These are phyloP conservation scores for Thymelicus lineola DNA, from an alignment of 2,888 invertebrate genomes.

Conservation along the genomic window DNA sequence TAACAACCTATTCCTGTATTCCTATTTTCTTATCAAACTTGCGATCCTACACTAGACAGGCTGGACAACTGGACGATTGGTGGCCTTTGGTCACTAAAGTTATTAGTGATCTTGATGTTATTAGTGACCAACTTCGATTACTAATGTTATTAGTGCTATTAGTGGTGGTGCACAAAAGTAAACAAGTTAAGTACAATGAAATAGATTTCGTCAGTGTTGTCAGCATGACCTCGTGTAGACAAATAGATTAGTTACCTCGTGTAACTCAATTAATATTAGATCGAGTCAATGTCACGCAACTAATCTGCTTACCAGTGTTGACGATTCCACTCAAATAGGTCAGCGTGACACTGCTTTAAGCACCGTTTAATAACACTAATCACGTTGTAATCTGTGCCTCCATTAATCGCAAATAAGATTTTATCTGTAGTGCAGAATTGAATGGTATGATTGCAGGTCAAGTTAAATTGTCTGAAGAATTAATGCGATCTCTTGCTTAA, in stretches of 20 bases:
- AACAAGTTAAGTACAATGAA: not conserved
- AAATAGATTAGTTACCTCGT: too few species aligned
- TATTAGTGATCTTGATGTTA: too few species aligned
- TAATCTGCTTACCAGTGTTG: conserved; percentile 8
- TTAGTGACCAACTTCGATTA: too few species aligned
- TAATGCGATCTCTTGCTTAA: not conserved
- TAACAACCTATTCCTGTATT: too few species aligned
- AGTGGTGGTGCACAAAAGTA: not conserved
- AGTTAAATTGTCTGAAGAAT: not conserved
- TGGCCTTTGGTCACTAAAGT: too few species aligned
- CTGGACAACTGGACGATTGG: too few species aligned
- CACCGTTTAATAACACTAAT: conserved; percentile 16
- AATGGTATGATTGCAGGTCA: not conserved
- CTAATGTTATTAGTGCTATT: too few species aligned
- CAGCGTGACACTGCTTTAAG: conserved; percentile 11
- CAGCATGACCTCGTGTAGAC: not conserved
- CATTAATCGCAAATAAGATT: not conserved
- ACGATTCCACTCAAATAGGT: conserved; percentile 17
- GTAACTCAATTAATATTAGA: conserved; percentile 16
- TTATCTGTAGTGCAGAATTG: not conserved
- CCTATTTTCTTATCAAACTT: too few species aligned
- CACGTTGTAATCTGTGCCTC: conserved; percentile 5
- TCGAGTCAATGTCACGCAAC: conserved; percentile 16
- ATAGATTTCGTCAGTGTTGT: conserved; percentile 1
- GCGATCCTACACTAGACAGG: too few species aligned